Base-by-base conservation (phyloP, 1,140 invertebrate genomes). In the Atta colombica region DNA sequence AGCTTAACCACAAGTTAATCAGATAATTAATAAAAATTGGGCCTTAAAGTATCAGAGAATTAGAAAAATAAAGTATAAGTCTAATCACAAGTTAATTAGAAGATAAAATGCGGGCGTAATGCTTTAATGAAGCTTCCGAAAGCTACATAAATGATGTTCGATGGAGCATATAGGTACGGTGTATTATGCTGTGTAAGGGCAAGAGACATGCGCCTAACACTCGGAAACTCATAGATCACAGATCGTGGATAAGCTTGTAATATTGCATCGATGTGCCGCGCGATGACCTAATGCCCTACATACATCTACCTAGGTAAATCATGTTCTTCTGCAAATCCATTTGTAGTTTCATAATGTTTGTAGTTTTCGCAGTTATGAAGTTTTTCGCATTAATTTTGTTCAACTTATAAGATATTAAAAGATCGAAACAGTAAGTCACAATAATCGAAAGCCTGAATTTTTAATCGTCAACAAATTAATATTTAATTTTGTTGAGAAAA, bases 211-310 rank as follows among this genome's bases (percentile, higher is more conserved):
- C 82, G 74, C 60, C 21, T 78, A 63, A 74, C 25, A 39, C 65
- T 39, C 1, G 45, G 53, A 69, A 81, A 84, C 55, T 69, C 85
- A 63, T 82, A 82, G 68, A 82, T 82, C 53, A 61, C 51, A 78
- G 61, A 86, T 86, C 84, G 28, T 45, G 75, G 49, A 71, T 58
- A 72, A 69, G 85, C 72, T 71, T 49, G 58, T 55, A 55, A 75
- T 53, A 69, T 87, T 68, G 81, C 89, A 89, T 91, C 88, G 88
- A 91, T 90, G 68, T 82, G 86, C 72, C 78, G 78, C 78, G 85
- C 69, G 88, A 55, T 92, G 89, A 92, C 91, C 91, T 65, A 92
- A 87, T 92, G 89, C 87, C 89, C 91, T 55, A 92, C 69, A 91
- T 92, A 45, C 77, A 68, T 58, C 78, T 86, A 39, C 35, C 21